phyloP scores from a whole-genome alignment of 2,113 vertebrate genomes.

The Calypte anna region DNA sequence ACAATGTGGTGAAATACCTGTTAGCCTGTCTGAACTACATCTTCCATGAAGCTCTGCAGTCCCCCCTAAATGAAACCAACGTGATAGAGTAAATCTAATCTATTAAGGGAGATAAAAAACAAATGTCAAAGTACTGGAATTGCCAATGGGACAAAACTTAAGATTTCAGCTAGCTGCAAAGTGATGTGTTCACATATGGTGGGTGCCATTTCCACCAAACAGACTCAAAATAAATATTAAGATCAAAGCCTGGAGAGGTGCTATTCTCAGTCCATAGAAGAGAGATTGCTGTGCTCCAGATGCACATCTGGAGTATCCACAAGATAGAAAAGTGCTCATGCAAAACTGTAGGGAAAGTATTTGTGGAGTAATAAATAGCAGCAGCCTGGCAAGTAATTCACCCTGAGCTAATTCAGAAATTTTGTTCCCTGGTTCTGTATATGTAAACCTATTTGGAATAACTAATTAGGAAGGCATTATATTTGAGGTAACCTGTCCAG shows the following conservation, averaged over 20 bases:
- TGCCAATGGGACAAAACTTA: not conserved
- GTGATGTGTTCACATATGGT: not conserved
- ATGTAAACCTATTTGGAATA: not conserved
- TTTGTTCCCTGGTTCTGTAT: not conserved
- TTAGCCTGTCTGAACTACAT: not conserved
- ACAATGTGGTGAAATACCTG: not conserved
- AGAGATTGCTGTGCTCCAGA: not conserved
- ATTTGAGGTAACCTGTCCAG: not conserved
- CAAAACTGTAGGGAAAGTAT: not conserved
- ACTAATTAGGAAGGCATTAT: not conserved
- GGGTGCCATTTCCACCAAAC: not conserved
- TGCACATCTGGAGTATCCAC: not conserved
- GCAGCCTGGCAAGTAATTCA: conserved; percentile 13
- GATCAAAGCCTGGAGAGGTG: not conserved
- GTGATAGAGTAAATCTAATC: not conserved
- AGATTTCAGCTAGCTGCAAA: not conserved
- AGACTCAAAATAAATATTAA: not conserved
- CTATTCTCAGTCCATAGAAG: not conserved
- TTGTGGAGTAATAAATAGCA: not conserved
- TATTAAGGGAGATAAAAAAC: not conserved
- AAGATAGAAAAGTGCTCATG: not conserved
- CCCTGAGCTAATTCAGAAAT: not conserved
- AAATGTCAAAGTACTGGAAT: conserved; percentile 23
- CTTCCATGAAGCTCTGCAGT: not conserved
- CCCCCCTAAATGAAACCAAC: not conserved